Percentiles rank a stretch among this genome's conserved stretches.
These are phyloP conservation scores for Volucella bombylans DNA, from an alignment of 2,888 invertebrate genomes.

Conservation along the genomic window DNA sequence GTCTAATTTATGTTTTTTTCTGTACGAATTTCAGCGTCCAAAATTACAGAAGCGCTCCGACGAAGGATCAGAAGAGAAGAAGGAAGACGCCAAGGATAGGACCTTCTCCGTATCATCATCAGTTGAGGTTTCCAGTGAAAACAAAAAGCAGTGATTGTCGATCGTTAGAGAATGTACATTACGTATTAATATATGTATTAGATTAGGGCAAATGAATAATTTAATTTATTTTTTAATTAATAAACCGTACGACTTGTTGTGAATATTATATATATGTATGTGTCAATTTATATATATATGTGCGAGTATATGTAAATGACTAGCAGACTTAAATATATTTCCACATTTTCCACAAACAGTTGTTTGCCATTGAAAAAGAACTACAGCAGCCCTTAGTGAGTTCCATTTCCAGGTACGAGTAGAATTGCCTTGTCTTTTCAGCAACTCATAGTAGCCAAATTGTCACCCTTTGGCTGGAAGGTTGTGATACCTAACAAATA, in stretches of 20 bases:
- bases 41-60: slow-evolving; percentile 77
- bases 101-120: slow-evolving; percentile 79
- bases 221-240: slow-evolving; percentile 64
- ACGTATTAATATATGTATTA: slow-evolving; percentile 41
- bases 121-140: slow-evolving; percentile 79
- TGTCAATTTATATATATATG: too few relatives aligned
- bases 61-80: slow-evolving; percentile 75
- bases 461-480: too few relatives aligned
- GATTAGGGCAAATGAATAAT: slow-evolving; percentile 72
- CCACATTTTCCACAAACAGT: slow-evolving; percentile 19
- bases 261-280: slow-evolving; percentile 8
- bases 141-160: slow-evolving; percentile 64
- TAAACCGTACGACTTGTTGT: slow-evolving; percentile 33
- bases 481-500: too few relatives aligned
- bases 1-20: slow-evolving; percentile 6
- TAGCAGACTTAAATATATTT: slow-evolving; percentile 25
- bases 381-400: not conserved
- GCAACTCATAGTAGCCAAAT: too few relatives aligned
- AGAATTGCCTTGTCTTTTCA: too few relatives aligned
- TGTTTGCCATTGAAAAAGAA: not conserved
- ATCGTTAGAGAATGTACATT: slow-evolving; percentile 17
- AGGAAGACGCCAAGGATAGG: slow-evolving; percentile 68
- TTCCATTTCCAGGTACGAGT: too few relatives aligned
- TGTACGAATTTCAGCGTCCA: slow-evolving; percentile 76
- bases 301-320: slow-evolving; percentile 9